Base-by-base conservation (phyloP, 2,113 vertebrate genomes). In the Petrocephalus microphthalmus region DNA sequence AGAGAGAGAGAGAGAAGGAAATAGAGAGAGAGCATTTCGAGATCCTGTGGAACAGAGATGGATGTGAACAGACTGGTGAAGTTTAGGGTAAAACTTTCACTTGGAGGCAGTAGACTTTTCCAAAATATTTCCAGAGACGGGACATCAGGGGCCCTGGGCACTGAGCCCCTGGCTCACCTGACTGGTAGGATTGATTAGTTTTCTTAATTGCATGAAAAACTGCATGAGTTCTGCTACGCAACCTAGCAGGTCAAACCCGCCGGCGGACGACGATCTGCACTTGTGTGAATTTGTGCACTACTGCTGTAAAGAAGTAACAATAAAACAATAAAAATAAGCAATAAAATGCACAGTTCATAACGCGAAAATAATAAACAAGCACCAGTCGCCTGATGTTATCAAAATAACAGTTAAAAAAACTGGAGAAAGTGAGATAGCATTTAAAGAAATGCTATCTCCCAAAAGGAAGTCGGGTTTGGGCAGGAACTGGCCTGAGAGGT, bases 21-120 rank as follows among this genome's bases (percentile, higher is more conserved):
- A 49, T 60, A 52, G 83, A 56, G 11, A 29, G 54, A 37, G 92
- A 86, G 91, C 90, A 93, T 93, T 29, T 53, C 88, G 84, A 88
- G 90, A 89, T 19, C 33, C 33, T 78, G 33, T 78, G 67, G 15
- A 74, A 29, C 67, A 74, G 67, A 6, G 5, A 74, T 5, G 47
- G 47, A 49, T n/a, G n/a, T 64, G 11, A 78, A 78, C 11, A 33
- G 1, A 37, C 1, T 11, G 33, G 71, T 42, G 29, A 74, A 42
- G 13, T 42, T 42, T 42, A 42, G 15, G 33, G 15, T 42, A 19
- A 78, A 78, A 29, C 10, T 19, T 78, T 6, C 1, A 33, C 67
- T 74, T 15, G 33, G 13, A 74, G 67, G 5, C 33, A 25, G 33
- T 37, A 74, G 33, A 37, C 1, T 7, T 37, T 33, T 33, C 5